phyloP scores from a whole-genome alignment of 2,113 vertebrate genomes.

The Mastomys natalensis region DNA sequence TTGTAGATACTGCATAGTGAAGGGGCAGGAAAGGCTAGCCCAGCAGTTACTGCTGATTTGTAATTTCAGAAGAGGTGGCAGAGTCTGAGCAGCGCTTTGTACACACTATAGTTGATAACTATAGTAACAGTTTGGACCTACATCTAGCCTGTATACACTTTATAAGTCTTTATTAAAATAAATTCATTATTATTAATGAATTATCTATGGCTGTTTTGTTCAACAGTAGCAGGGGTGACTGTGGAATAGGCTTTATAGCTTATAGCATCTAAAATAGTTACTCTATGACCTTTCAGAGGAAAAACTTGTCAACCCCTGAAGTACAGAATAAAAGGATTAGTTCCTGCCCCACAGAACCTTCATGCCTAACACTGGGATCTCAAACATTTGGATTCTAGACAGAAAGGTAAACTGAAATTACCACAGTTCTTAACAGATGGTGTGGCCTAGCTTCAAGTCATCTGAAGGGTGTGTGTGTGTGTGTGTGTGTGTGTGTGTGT shows the following conservation, averaged over 20 bases:
- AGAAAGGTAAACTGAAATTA: background rate
- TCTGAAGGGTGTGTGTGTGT: background rate
- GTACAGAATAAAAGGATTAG: conserved; percentile 3
- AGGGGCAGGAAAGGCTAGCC: background rate
- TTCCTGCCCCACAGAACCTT: background rate
- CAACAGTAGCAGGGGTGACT: background rate
- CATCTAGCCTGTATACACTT: background rate
- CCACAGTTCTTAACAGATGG: background rate
- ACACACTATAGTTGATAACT: background rate
- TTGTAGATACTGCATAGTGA: conserved; percentile 13
- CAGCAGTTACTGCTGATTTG: background rate
- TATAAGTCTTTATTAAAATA: conserved; percentile 23
- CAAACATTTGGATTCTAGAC: background rate
- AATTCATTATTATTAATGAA: background rate
- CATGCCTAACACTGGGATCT: background rate
- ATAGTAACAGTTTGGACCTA: background rate
- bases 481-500: background rate
- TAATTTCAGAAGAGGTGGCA: conserved; percentile 16
- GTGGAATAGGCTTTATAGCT: background rate
- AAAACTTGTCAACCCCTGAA: background rate
- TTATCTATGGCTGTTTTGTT: background rate
- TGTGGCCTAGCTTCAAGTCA: background rate
- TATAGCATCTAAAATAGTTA: conserved; percentile 41
- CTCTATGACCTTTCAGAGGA: background rate
- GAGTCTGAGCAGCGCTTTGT: conserved; percentile 32